Evolutionary conservation across 2,797 vertebrate genomes (phyloP).

Genomic region (Otus scops): DNA sequence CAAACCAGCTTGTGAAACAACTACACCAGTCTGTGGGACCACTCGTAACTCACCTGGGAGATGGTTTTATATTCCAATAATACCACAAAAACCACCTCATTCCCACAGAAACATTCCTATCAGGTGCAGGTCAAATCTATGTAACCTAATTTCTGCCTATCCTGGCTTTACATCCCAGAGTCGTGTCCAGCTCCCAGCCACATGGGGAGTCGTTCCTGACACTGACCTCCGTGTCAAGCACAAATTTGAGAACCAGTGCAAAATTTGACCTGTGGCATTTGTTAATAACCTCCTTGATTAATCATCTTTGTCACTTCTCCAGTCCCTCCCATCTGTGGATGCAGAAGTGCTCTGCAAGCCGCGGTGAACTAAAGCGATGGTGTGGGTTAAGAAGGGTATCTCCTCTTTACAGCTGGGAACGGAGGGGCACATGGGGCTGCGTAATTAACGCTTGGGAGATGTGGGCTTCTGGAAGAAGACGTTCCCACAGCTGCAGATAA

Average conservation of each 20-base stretch:
- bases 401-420: conserved; percentile 4
- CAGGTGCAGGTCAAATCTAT: not conserved
- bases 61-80: not conserved
- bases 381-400: not conserved
- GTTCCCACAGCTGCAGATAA: not conserved
- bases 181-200: not conserved
- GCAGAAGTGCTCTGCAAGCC: not conserved
- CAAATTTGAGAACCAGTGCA: not conserved
- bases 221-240: not conserved
- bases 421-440: not conserved
- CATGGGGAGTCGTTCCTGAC: not conserved
- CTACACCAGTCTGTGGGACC: not conserved
- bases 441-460: not conserved
- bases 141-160: not conserved
- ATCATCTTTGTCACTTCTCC: conserved; percentile 15
- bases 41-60: not conserved
- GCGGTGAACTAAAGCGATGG: not conserved
- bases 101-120: not conserved
- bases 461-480: not conserved
- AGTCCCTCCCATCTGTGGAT: not conserved
- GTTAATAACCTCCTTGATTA: conserved; percentile 31
- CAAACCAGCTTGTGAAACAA: not conserved
- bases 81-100: not conserved
- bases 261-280: not conserved
- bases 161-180: not conserved